Conservation (phyloP, 2,888 invertebrate genomes). For the Phorcus lineatus region DNA sequence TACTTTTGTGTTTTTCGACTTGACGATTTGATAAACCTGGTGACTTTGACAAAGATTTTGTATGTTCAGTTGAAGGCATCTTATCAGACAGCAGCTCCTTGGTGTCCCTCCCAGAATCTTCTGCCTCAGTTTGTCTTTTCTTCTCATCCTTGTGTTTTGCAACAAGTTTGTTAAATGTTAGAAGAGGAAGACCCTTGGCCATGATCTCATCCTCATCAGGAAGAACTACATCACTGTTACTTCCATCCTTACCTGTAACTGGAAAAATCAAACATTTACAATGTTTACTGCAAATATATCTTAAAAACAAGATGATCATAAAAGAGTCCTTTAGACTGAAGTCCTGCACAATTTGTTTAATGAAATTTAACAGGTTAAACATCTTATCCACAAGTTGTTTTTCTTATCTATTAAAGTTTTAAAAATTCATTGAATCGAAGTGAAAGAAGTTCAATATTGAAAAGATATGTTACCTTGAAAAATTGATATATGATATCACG, state of each 20-base stretch:
- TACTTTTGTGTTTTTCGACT: background rate
- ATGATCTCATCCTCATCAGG: slow-evolving; percentile 54
- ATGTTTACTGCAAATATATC: too few relatives aligned
- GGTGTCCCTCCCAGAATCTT: background rate
- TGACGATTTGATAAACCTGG: background rate
- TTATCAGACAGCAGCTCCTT: background rate
- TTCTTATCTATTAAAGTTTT: too few relatives aligned
- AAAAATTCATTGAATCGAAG: too few relatives aligned
- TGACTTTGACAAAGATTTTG: slow-evolving; percentile 5
- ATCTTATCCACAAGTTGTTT: too few relatives aligned
- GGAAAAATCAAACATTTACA: background rate
- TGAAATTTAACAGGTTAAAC: too few relatives aligned
- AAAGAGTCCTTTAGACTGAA: too few relatives aligned
- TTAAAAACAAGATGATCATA: too few relatives aligned
- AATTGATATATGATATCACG: too few relatives aligned
- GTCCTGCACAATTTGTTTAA: too few relatives aligned
- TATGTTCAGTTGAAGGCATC: background rate
- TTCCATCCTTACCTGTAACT: background rate
- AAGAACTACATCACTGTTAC: slow-evolving; percentile 50
- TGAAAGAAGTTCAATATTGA: too few relatives aligned
- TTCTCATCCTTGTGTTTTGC: slow-evolving; percentile 24
- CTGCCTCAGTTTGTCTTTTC: background rate
- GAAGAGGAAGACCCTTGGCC: slow-evolving; percentile 49
- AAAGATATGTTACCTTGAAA: too few relatives aligned
- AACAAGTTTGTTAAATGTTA: slow-evolving; percentile 40